Conservation (phyloP, 2,888 invertebrate genomes). For the Girardia tigrina region DNA sequence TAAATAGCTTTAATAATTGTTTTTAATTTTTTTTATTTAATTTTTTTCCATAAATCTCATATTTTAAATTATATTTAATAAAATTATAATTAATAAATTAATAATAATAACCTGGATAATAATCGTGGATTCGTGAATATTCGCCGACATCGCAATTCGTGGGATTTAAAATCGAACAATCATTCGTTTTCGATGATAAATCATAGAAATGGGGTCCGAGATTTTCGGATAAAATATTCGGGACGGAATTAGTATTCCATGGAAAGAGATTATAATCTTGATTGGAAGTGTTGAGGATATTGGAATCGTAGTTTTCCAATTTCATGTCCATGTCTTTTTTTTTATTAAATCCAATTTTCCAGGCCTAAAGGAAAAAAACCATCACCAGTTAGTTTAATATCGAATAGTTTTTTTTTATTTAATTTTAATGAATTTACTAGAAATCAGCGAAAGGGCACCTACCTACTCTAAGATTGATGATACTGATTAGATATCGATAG, state of each 20-base stretch:
- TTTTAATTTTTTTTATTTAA: no score
- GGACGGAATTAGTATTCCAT: background rate
- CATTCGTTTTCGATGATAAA: background rate
- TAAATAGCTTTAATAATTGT: no score
- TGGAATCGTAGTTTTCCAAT: conserved; percentile 6
- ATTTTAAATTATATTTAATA: no score
- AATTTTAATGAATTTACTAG: background rate
- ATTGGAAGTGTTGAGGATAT: background rate
- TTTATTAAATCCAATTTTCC: no score
- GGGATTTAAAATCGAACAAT: conserved; percentile 11
- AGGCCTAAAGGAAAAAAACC: background rate
- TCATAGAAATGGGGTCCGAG: background rate
- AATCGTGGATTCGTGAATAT: background rate
- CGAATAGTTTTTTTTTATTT: no score
- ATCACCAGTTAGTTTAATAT: no score
- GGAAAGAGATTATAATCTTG: background rate
- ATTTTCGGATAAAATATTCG: background rate
- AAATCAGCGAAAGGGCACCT: conserved; percentile 20
- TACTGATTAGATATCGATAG: conserved; percentile 14
- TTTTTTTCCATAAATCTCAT: no score
- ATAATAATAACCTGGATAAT: background rate
- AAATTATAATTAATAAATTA: background rate
- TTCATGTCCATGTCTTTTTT: conserved; percentile 1
- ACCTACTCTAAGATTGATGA: conserved; percentile 8
- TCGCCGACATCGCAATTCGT: background rate